Evolutionary conservation across 1,140 invertebrate species (phyloP).

Genomic region (Drosophila bocki): DNA sequence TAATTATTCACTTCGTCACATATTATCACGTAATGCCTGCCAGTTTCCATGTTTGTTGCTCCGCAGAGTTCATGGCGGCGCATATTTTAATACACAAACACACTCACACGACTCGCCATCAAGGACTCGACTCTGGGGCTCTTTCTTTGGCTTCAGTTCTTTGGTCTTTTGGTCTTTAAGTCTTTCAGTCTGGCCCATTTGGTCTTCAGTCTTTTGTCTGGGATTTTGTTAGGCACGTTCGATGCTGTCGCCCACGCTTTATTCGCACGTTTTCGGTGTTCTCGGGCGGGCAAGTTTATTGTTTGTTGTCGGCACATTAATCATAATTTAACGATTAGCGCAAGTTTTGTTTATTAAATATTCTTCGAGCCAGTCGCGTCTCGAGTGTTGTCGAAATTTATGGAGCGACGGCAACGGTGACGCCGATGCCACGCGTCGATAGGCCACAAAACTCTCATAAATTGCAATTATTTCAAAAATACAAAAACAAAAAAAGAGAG

Average conservation of each 20-base stretch:
- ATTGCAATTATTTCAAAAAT: conserved; percentile 51
- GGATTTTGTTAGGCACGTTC: conserved; percentile 46
- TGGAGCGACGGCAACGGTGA: conserved; percentile 22
- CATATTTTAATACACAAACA: conserved; percentile 39
- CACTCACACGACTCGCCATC: conserved; percentile 5
- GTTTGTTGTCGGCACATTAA: conserved; percentile 73
- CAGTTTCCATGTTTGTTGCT: conserved; percentile 38
- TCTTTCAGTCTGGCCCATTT: conserved; percentile 9
- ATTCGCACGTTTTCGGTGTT: conserved; percentile 60
- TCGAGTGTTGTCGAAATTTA: conserved; percentile 54
- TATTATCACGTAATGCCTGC: conserved; percentile 50
- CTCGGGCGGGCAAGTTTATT: conserved; percentile 38
- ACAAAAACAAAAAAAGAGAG: neutral
- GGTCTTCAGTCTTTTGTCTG: conserved; percentile 33
- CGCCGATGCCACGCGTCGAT: conserved; percentile 69
- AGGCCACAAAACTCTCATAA: conserved; percentile 50
- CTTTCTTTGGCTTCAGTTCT: conserved; percentile 11
- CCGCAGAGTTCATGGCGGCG: conserved; percentile 35
- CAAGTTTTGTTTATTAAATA: conserved; percentile 79
- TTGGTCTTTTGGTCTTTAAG: conserved; percentile 19
- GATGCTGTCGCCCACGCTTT: conserved; percentile 29
- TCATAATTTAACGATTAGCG: conserved; percentile 79
- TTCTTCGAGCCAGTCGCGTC: conserved; percentile 38
- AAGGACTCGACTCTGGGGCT: conserved; percentile 21
- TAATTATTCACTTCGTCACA: conserved; percentile 50